Evolutionary conservation across 2,113 vertebrate species (phyloP), one percentile per base, ranked within the genome.

Genomic region (Furnarius figulus): DNA sequence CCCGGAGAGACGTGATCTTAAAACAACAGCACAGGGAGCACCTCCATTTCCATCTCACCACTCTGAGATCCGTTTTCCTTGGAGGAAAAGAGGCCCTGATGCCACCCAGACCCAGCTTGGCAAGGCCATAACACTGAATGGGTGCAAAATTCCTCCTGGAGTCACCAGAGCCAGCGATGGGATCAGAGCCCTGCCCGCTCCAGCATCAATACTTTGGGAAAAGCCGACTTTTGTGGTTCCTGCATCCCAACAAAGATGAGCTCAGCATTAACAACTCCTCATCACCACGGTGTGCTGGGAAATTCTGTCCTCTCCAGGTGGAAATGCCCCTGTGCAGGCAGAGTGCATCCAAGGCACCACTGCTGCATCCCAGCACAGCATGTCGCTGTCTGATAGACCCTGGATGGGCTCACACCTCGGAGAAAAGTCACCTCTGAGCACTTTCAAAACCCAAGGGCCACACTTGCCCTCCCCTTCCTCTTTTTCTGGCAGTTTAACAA

Each of bases 281-380:
- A 10, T 2, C n/a, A 24, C 12, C 12, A 0, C 0, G 1, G 33
- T 2, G 25, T 24, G 66, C n/a, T 35, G 44, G 78, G 63, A 87
- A 73, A 90, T 7, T 3, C 20, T 19, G 14, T 14, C 20, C 46
- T 44, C 12, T 6, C 37, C 1, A 4, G 22, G 31, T 37, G 66
- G 23, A 75, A 80, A n/a, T 4, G 9, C 27, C 58, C 6, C 52
- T 1, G 1, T 28, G 65, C 82, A 33, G 44, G 35, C 9, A 63
- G 27, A 25, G 22, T 8, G 31, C 35, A 53, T 8, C 30, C 50
- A 5, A 31, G 5, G 55, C 18, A 13, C 35, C 63, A 1, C 33
- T 71, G 35, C 79, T 0, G 1, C 40, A 52, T 65, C 61, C 44
- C 61, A 25, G 35, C 2, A 13, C 33, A 42, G 21, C 17, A 1